A percentile compares a stretch with the other conserved stretches of the same genome.
phyloP scores from a whole-genome alignment of 1,140 invertebrate species.

The Pygmarrhopalites habei region DNA sequence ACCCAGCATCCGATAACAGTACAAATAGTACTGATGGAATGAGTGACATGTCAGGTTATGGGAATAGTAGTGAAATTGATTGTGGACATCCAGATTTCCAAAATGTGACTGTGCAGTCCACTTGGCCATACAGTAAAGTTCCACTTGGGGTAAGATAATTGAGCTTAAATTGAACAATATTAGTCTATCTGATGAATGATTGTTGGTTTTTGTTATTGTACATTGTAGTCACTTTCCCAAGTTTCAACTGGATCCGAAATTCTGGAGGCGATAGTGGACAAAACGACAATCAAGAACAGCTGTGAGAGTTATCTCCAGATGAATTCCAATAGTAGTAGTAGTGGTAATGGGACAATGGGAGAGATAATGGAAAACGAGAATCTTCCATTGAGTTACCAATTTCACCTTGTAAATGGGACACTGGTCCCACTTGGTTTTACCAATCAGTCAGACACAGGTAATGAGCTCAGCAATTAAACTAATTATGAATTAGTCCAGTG shows the following conservation, averaged over 20 bases:
- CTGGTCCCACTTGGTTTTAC: neutral
- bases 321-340: neutral
- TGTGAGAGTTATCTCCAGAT: neutral
- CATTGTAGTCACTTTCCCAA: neutral
- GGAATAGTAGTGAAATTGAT: neutral
- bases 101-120: neutral
- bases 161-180: neutral
- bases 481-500: neutral
- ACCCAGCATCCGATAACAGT: neutral
- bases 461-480: neutral
- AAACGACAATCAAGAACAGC: neutral
- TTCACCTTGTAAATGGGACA: slow-evolving; percentile 5
- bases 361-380: neutral
- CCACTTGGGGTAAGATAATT: neutral
- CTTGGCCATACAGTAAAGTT: neutral
- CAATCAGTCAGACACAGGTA: neutral
- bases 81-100: neutral
- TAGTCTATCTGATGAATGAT: neutral
- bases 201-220: neutral
- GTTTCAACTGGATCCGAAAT: neutral
- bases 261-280: neutral
- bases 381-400: neutral
- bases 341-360: neutral
- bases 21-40: neutral
- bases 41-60: too few species aligned